Evolutionary conservation across 2,797 vertebrate species (phyloP).

Genomic region (Dallia pectoralis): DNA sequence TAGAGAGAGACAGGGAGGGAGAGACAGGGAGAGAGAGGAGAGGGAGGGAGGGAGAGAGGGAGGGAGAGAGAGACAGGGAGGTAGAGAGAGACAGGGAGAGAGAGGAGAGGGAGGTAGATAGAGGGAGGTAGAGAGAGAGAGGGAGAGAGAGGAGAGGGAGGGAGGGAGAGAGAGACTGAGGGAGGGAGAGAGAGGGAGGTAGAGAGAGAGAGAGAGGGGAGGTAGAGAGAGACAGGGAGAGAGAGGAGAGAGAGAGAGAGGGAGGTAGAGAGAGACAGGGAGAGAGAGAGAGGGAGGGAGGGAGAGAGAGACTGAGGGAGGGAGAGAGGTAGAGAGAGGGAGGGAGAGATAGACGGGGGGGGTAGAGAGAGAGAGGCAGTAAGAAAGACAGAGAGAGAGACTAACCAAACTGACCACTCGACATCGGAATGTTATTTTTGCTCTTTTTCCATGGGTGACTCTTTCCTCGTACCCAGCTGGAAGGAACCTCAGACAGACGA

Average conservation of each 20-base stretch:
- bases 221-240: not conserved
- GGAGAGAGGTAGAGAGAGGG: not conserved
- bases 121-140: too few relatives aligned
- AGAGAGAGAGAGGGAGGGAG: not conserved
- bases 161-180: too few relatives aligned
- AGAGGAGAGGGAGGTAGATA: too few relatives aligned
- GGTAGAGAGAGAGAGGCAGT: not conserved
- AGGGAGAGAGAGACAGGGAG: not conserved
- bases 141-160: not conserved
- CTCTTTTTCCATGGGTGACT: conserved; percentile 17
- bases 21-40: not conserved
- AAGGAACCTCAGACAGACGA: not conserved
- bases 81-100: too few relatives aligned
- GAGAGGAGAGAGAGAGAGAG: not conserved
- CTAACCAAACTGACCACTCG: conserved; percentile 17
- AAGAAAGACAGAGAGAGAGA: conserved; percentile 5
- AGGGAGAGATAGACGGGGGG: not conserved
- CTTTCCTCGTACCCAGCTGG: conserved; percentile 2
- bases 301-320: conserved; percentile 1
- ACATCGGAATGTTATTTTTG: conserved; percentile 23
- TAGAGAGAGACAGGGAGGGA: too few relatives aligned
- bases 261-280: not conserved
- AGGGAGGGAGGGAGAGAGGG: not conserved
- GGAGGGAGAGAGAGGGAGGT: too few relatives aligned
- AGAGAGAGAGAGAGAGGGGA: too few relatives aligned